These are phyloP conservation scores for Trachurus trachurus DNA, from an alignment of 2,797 vertebrate genomes.

Conservation along the genomic window DNA sequence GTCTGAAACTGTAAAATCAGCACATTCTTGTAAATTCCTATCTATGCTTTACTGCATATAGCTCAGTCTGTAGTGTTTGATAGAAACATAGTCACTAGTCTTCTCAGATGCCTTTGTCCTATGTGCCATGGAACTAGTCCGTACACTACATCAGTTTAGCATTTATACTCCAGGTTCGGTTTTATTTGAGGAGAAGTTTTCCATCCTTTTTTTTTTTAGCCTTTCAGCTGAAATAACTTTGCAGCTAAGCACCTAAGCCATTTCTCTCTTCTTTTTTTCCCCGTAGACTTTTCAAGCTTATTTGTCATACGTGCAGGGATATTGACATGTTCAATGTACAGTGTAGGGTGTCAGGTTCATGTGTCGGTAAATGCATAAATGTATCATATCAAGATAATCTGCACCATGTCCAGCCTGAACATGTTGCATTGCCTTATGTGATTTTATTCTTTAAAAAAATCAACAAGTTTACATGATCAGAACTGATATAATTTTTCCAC, in stretches of 20 bases:
- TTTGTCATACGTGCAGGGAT: slow-evolving; percentile 52
- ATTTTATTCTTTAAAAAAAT: slow-evolving; percentile 55
- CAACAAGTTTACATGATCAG: slow-evolving; percentile 19
- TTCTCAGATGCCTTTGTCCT: slow-evolving; percentile 63
- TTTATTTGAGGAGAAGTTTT: slow-evolving; percentile 11
- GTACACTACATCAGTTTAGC: slow-evolving; percentile 24
- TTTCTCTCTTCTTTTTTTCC: slow-evolving; percentile 8
- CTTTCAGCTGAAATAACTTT: slow-evolving; percentile 14
- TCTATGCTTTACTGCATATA: slow-evolving; percentile 9
- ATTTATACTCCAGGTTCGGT: slow-evolving; percentile 14
- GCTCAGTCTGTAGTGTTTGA: slow-evolving; percentile 10
- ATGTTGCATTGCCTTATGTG: slow-evolving; percentile 72
- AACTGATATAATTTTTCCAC: slow-evolving; percentile 36
- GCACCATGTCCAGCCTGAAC: slow-evolving; percentile 49
- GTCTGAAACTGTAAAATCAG: slow-evolving; percentile 38
- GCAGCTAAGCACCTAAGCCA: slow-evolving; percentile 30
- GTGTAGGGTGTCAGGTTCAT: slow-evolving; percentile 16
- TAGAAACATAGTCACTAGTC: slow-evolving; percentile 13
- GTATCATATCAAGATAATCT: slow-evolving; percentile 39
- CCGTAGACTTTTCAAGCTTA: neutral
- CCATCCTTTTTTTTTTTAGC: slow-evolving; percentile 5
- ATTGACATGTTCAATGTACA: slow-evolving; percentile 30
- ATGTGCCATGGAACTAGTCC: slow-evolving; percentile 40
- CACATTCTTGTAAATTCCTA: slow-evolving; percentile 28
- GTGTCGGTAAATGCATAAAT: slow-evolving; percentile 13